These are phyloP conservation scores for Neuroterus valhalla DNA, from an alignment of 1,140 invertebrate genomes.

Conservation along the genomic window DNA sequence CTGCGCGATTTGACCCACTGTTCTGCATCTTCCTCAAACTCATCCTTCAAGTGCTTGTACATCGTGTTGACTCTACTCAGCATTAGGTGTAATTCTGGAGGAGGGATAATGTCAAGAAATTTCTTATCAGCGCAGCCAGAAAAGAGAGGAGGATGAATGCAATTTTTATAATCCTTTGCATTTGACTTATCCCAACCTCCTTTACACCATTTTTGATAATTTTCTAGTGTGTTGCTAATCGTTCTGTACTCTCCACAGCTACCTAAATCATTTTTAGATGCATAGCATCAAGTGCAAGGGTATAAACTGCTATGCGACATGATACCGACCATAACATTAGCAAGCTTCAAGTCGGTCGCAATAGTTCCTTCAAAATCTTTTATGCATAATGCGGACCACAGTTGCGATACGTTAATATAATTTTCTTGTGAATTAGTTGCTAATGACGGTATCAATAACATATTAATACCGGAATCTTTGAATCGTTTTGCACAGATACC, in stretches of 20 bases:
- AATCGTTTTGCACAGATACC: slow-evolving; percentile 3
- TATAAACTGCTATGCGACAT: no score
- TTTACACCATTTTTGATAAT: slow-evolving; percentile 29
- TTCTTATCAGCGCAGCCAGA: neutral
- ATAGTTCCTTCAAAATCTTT: slow-evolving; percentile 33
- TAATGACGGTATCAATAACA: slow-evolving; percentile 18
- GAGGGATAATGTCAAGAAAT: slow-evolving; percentile 31
- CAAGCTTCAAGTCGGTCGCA: no score
- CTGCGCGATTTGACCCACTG: slow-evolving; percentile 24
- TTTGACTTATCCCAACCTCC: slow-evolving; percentile 1
- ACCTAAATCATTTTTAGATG: slow-evolving; percentile 13
- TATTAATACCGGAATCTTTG: slow-evolving; percentile 32
- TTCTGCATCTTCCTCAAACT: neutral
- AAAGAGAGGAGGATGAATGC: slow-evolving; percentile 16
- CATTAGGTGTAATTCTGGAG: slow-evolving; percentile 32
- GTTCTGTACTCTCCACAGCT: slow-evolving; percentile 12
- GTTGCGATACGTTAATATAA: slow-evolving; percentile 19
- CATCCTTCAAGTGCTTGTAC: slow-evolving; percentile 10
- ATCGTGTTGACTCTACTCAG: slow-evolving; percentile 33
- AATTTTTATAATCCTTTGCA: slow-evolving; percentile 34
- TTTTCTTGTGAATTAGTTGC: slow-evolving; percentile 26
- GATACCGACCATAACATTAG: no score
- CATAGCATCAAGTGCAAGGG: no score
- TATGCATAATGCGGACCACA: slow-evolving; percentile 31
- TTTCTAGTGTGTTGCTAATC: neutral